Evolutionary conservation across 2,888 invertebrate genomes (phyloP).

Genomic region (Hypercompe scribonia): DNA sequence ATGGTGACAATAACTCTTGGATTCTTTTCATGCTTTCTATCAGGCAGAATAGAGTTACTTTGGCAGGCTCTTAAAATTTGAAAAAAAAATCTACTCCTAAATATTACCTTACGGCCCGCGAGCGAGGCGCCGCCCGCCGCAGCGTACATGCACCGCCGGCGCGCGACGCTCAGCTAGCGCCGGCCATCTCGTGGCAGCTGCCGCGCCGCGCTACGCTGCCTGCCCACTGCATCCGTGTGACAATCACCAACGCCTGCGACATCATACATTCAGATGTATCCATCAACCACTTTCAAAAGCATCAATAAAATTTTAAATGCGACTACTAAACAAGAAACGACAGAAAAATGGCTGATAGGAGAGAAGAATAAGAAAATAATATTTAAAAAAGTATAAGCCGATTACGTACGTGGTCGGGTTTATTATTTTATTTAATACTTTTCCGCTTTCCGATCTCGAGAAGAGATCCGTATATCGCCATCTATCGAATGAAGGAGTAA

Average conservation of each 20-base stretch:
- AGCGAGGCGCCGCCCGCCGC: constrained; percentile 95
- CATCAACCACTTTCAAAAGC: not conserved
- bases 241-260: constrained; percentile 71
- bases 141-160: constrained; percentile 92
- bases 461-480: too few species aligned
- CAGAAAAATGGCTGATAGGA: not conserved
- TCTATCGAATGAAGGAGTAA: too few species aligned
- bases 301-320: not conserved
- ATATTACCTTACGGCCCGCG: constrained; percentile 92
- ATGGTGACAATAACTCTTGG: too few species aligned
- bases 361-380: too few species aligned
- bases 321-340: not conserved
- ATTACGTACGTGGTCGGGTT: too few species aligned
- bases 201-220: constrained; percentile 46
- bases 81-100: too few species aligned
- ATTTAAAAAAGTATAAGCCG: too few species aligned
- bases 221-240: constrained; percentile 75
- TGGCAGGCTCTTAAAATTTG: too few species aligned
- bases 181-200: constrained; percentile 58
- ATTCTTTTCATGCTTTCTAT: too few species aligned
- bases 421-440: too few species aligned
- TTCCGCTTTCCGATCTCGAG: too few species aligned
- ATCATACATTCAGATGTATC: constrained; percentile 21
- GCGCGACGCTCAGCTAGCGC: constrained; percentile 75
- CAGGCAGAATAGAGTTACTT: too few species aligned